A percentile compares a stretch with the other conserved stretches of the same genome.
Conservation (phyloP, 2,888 invertebrate species). For the Gonocerus acuteangulatus region DNA sequence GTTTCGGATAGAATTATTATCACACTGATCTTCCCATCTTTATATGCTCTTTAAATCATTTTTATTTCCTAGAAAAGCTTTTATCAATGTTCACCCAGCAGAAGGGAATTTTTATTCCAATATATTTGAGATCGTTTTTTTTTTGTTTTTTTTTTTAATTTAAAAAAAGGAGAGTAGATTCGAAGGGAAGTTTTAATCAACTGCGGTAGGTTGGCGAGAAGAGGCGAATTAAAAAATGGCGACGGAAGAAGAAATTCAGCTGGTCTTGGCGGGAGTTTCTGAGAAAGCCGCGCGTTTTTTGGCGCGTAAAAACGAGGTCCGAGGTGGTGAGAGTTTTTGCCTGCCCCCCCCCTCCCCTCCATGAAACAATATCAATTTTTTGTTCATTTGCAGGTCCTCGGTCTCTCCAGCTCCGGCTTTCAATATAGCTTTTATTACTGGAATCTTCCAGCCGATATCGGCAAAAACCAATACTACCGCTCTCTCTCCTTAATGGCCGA, state of each 20-base stretch:
- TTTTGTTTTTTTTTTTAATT: no score
- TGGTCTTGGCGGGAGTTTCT: slow-evolving; percentile 7
- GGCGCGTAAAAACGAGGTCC: not conserved
- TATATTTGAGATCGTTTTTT: no score
- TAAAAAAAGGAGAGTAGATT: no score
- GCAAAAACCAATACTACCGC: no score
- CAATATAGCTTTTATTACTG: not conserved
- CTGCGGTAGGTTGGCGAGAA: slow-evolving; percentile 20
- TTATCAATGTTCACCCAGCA: no score
- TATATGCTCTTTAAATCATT: no score
- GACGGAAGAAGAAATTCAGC: slow-evolving; percentile 15
- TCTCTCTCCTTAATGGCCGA: no score
- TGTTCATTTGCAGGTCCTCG: slow-evolving; percentile 17
- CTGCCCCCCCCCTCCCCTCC: not conserved
- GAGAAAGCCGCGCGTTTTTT: slow-evolving; percentile 9
- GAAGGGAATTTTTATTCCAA: no score
- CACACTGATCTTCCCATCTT: no score
- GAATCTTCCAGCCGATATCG: no score
- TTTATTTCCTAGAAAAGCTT: no score
- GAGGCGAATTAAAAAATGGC: slow-evolving; percentile 19
- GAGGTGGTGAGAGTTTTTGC: not conserved
- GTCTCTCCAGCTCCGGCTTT: not conserved
- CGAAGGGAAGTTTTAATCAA: slow-evolving; percentile 10
- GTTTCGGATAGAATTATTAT: no score
- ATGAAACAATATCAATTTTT: slow-evolving; percentile 28